phyloP scores from a whole-genome alignment of 2,113 vertebrate genomes.

The Alaudala cheleensis region DNA sequence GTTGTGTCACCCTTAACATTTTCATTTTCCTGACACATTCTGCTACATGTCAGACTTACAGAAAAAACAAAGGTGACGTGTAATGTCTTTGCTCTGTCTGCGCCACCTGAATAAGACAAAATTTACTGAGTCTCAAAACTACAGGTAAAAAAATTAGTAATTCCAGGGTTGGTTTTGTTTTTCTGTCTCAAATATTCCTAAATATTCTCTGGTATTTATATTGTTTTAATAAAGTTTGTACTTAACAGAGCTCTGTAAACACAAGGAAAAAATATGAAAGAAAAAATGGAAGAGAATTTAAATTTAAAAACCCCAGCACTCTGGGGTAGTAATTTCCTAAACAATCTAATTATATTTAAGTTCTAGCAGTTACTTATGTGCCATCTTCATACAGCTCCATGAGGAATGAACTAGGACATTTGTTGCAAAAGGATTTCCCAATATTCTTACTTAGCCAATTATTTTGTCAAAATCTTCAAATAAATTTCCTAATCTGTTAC shows the following conservation, averaged over 20 bases:
- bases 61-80: neutral
- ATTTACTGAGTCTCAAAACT: neutral
- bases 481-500: neutral
- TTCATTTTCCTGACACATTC: neutral
- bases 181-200: neutral
- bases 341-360: neutral
- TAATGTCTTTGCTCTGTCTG: neutral
- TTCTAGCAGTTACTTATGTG: neutral
- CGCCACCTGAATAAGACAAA: neutral
- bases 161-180: neutral
- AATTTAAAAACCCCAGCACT: accelerated
- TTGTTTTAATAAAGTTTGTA: neutral
- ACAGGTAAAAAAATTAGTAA: neutral
- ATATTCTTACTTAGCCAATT: neutral
- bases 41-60: neutral
- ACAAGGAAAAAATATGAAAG: neutral
- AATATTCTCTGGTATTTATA: neutral
- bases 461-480: neutral
- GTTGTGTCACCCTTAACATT: neutral
- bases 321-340: neutral
- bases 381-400: neutral
- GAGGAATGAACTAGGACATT: neutral
- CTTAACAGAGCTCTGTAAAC: neutral
- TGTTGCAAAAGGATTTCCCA: neutral
- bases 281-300: neutral